Evolutionary conservation across 2,113 vertebrate genomes (phyloP).

Genomic region (Leptobrachium ailaonicum): DNA sequence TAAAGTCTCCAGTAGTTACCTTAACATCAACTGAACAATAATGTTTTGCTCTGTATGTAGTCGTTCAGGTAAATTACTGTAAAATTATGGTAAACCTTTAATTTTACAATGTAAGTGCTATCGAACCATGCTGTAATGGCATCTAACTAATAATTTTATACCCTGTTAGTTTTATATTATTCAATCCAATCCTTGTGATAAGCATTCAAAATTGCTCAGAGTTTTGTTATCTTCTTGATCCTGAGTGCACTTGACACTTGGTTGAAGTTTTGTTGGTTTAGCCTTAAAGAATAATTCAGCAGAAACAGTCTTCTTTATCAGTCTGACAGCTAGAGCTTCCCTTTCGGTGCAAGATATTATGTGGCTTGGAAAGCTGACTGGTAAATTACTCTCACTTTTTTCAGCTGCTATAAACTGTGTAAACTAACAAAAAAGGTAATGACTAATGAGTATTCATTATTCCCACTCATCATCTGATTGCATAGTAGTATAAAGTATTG

Average conservation of each 20-base stretch:
- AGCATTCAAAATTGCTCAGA: not conserved
- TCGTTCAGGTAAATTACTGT: too few relatives aligned
- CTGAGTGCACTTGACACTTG: conserved; percentile 19
- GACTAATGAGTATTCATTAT: not conserved
- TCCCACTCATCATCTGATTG: not conserved
- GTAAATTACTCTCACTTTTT: not conserved
- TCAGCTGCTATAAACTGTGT: too few relatives aligned
- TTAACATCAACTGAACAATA: too few relatives aligned
- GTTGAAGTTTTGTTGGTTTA: conserved; percentile 47
- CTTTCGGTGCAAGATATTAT: not conserved
- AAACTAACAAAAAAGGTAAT: too few relatives aligned
- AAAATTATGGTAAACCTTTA: too few relatives aligned
- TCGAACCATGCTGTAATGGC: too few relatives aligned
- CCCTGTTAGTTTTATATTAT: not conserved
- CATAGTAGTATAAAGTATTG: not conserved
- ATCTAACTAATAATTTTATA: not conserved
- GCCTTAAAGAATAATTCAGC: conserved; percentile 46
- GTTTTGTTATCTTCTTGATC: not conserved
- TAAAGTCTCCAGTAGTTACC: too few relatives aligned
- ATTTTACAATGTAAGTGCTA: too few relatives aligned
- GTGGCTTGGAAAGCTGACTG: not conserved
- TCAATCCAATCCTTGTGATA: not conserved
- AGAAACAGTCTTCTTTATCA: conserved; percentile 48
- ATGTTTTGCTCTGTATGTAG: too few relatives aligned
- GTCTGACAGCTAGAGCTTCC: not conserved